Evolutionary conservation across 2,113 vertebrate species (phyloP).

Genomic region (Cervus canadensis): DNA sequence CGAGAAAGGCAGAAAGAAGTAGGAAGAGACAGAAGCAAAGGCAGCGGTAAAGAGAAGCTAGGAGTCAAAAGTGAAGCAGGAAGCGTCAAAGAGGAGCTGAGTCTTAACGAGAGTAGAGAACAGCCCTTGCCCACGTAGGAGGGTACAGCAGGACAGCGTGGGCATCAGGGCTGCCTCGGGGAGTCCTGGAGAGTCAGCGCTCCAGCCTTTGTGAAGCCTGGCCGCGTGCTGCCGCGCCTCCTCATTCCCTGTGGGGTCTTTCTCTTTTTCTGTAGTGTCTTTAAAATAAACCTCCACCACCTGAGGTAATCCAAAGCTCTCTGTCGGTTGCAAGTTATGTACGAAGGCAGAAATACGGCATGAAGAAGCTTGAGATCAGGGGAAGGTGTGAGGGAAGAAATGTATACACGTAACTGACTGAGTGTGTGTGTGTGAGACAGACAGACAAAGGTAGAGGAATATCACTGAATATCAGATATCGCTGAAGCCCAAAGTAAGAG

Average conservation of each 20-base stretch:
- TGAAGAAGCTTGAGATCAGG: background rate
- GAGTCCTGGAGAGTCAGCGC: background rate
- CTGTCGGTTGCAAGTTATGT: background rate
- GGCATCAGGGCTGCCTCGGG: background rate
- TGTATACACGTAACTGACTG: background rate
- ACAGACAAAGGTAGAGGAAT: no score
- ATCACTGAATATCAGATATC: background rate
- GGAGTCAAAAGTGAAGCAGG: background rate
- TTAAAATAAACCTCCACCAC: background rate
- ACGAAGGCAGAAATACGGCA: background rate
- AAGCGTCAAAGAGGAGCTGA: background rate
- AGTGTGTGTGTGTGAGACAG: background rate
- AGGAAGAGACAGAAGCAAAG: background rate
- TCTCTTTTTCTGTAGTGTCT: background rate
- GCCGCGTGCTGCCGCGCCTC: no score
- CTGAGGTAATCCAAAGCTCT: background rate
- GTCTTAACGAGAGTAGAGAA: background rate
- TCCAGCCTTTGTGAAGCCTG: background rate
- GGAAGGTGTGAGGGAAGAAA: background rate
- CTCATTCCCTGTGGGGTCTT: background rate
- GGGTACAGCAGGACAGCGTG: background rate
- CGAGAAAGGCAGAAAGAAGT: background rate
- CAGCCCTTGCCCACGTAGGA: background rate
- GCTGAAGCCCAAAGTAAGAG: background rate
- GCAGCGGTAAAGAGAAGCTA: background rate